A percentile compares a stretch with the other conserved stretches of the same genome.
These are phyloP conservation scores for Proteles cristata DNA, from an alignment of 2,113 vertebrate species.

Conservation along the genomic window DNA sequence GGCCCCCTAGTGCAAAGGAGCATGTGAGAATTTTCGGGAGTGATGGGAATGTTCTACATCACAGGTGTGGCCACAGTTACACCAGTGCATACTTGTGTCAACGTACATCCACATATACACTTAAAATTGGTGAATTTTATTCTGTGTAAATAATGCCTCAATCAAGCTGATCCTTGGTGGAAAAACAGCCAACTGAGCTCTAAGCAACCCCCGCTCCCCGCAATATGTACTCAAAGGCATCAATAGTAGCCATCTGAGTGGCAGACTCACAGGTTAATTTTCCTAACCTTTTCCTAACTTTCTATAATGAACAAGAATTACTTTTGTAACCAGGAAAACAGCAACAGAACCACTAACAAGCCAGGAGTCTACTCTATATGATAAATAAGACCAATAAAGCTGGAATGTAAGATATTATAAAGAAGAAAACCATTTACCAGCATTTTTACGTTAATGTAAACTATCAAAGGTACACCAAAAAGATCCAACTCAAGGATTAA, in stretches of 20 bases:
- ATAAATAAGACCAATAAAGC: background rate
- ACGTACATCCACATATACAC: background rate
- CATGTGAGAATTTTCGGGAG: background rate
- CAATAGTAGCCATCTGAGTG: background rate
- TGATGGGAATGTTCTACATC: background rate
- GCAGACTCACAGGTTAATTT: background rate
- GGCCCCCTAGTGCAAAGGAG: background rate
- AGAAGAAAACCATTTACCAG: background rate
- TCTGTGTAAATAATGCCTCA: background rate
- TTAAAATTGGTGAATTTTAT: background rate
- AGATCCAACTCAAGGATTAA: conserved; percentile 48
- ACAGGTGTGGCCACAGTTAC: background rate
- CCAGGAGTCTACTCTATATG: conserved; percentile 5
- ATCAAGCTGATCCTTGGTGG: background rate
- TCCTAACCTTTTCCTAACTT: conserved; percentile 1
- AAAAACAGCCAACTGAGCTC: background rate
- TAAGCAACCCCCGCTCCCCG: accelerated
- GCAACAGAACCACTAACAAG: background rate
- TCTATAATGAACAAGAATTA: conserved; percentile 5
- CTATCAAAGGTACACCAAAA: background rate
- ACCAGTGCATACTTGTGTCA: background rate
- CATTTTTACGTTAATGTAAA: background rate
- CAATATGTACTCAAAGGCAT: background rate
- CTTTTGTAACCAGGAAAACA: background rate
- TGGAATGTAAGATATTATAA: background rate